These are phyloP conservation scores for Hypotaenidia okinawae DNA, from an alignment of 2,797 vertebrate species.

Conservation along the genomic window DNA sequence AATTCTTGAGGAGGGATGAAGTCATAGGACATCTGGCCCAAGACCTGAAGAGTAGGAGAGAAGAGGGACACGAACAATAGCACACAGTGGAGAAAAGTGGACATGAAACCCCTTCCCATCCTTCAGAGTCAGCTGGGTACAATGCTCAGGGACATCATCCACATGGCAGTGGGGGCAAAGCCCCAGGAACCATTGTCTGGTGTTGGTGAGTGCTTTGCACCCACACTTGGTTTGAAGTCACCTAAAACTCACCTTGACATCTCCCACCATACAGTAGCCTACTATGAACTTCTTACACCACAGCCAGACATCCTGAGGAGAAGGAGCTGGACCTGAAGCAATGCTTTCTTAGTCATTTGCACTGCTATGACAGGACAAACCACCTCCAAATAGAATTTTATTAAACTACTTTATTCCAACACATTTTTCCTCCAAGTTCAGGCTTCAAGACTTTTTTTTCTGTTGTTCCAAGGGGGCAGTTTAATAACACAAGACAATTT, in stretches of 20 bases:
- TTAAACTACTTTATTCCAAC: neutral
- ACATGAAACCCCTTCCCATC: neutral
- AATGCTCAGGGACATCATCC: fast-evolving
- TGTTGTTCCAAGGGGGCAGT: neutral
- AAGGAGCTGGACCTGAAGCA: neutral
- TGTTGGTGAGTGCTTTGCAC: neutral
- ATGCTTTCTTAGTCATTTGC: neutral
- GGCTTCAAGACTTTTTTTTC: neutral
- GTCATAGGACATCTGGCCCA: neutral
- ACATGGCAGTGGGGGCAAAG: neutral
- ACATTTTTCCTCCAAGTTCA: neutral
- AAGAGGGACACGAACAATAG: neutral
- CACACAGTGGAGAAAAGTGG: neutral
- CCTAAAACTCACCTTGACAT: neutral
- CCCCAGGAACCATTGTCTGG: neutral
- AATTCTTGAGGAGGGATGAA: neutral
- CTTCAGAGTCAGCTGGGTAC: neutral
- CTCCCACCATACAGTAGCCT: neutral
- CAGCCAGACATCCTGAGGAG: neutral
- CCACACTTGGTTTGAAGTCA: neutral
- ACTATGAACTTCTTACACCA: neutral
- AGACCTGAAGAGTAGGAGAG: neutral
- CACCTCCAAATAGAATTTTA: neutral
- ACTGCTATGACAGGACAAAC: neutral
- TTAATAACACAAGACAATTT: neutral